Evolutionary conservation across 2,797 vertebrate species (phyloP).

Genomic region (Channallabes apus): DNA sequence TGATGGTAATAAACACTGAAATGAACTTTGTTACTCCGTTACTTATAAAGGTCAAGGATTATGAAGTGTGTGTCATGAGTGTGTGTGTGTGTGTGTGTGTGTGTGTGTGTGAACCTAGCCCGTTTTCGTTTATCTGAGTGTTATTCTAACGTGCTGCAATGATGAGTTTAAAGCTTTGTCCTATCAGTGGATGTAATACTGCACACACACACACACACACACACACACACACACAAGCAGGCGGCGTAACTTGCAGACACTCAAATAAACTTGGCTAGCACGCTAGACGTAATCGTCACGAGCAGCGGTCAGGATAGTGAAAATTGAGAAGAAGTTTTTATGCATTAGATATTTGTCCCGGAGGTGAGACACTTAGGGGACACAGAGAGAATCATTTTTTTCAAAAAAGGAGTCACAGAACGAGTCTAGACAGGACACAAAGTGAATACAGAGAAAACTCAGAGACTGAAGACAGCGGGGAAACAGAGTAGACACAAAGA

Average conservation of each 20-base stretch:
- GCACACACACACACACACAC: background rate
- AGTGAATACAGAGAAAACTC: background rate
- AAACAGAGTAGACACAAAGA: background rate
- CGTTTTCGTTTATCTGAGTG: background rate
- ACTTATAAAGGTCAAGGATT: conserved; percentile 9
- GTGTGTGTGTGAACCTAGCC: background rate
- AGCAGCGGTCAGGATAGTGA: background rate
- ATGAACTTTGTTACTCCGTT: conserved; percentile 2
- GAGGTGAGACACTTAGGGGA: background rate
- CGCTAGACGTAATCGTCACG: background rate
- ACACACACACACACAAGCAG: background rate
- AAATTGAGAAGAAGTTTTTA: background rate
- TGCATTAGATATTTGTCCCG: background rate
- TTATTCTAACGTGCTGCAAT: background rate
- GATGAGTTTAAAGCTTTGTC: background rate
- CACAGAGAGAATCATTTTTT: background rate
- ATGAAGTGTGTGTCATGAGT: background rate
- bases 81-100: background rate
- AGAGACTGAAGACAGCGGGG: background rate
- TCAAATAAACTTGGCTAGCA: background rate
- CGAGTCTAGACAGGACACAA: background rate
- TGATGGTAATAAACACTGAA: conserved; percentile 10
- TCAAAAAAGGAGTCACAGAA: background rate
- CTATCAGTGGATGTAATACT: background rate
- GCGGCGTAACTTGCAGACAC: background rate